Evolutionary conservation across 2,888 invertebrate genomes (phyloP), one percentile per base, ranked within the genome.

Genomic region (Apocheima hispidaria): DNA sequence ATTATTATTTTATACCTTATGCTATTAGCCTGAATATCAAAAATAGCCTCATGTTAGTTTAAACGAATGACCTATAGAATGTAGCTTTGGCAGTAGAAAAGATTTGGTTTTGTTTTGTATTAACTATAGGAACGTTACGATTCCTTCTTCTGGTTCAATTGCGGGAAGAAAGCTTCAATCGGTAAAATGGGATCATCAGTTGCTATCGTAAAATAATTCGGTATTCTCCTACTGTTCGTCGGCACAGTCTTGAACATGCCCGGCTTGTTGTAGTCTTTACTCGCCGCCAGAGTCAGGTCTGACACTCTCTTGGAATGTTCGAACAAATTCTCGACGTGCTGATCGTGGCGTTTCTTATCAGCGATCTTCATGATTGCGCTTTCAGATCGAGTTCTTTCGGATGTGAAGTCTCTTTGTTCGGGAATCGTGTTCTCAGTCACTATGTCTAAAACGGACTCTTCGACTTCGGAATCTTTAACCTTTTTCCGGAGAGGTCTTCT

Each of bases 131-230:
- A 83, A 84, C 75, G 53, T 86, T 89, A 92, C 66, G 90, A 81
- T 82, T 94, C 91, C 84, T 94, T 93, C 82, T 94, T 94, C 82
- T 94, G 94, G 70, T 95, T 94, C 48, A 96, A 81, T 78, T 96
- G 95, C 16, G 96, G 95, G 79, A 97, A 96, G 84, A 96, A 96
- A 0, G 96, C 96, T 84, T 96, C 96, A 65, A 97, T 96, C 0
- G 97, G 96, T 50, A 97, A 87, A 53, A 96, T 96, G 0, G 96
- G 96, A 78, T 96, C 96, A 68, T 96, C 96, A 0, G 96, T 96
- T 0, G 95, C 95, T 83, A 96, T 94, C 20, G 96, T 96, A 71
- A 96, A 95, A 74, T 96, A 95, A 73, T 93, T 94, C 3, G 95
- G 94, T 74, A 95, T 94, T 71, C 94, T 89, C 67, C 96, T 93